These are phyloP conservation scores for Adineta ricciae DNA, from an alignment of 2,888 invertebrate species.

Conservation along the genomic window DNA sequence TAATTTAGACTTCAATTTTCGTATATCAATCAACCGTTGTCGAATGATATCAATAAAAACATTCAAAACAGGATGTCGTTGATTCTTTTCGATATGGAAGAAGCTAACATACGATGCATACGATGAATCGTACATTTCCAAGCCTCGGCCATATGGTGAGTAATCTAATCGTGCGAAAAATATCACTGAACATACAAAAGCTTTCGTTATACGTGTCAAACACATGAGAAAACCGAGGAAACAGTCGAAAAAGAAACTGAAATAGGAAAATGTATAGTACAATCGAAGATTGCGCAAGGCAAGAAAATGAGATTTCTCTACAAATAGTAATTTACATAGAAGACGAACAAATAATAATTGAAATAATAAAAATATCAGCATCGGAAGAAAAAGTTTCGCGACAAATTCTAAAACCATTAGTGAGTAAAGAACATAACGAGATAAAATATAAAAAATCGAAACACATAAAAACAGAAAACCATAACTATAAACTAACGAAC, in stretches of 20 bases:
- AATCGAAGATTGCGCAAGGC: slow-evolving; percentile 21
- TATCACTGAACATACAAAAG: slow-evolving; percentile 24
- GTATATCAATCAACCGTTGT: neutral
- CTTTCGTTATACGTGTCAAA: slow-evolving; percentile 32
- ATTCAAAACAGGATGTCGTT: slow-evolving; percentile 30
- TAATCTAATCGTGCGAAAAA: slow-evolving; percentile 32
- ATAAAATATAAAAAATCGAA: slow-evolving; percentile 12
- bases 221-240: slow-evolving; percentile 31
- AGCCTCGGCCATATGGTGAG: slow-evolving; percentile 27
- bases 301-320: neutral
- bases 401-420: slow-evolving; percentile 24
- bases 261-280: slow-evolving; percentile 30
- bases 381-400: slow-evolving; percentile 31
- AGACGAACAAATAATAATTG: slow-evolving; percentile 29
- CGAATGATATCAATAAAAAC: slow-evolving; percentile 25
- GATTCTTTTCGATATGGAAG: slow-evolving; percentile 32
- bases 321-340: slow-evolving; percentile 27
- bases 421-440: slow-evolving; percentile 17
- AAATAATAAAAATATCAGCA: slow-evolving; percentile 27
- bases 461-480: slow-evolving; percentile 19
- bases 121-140: slow-evolving; percentile 28
- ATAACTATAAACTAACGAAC: slow-evolving; percentile 15
- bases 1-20: neutral
- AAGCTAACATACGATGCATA: slow-evolving; percentile 28
- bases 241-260: slow-evolving; percentile 33